Percentiles rank a stretch among this genome's conserved stretches.
These are phyloP conservation scores for Apostichopus leukothele DNA, from an alignment of 53 echinoderm and acorn worm species.

Conservation along the genomic window DNA sequence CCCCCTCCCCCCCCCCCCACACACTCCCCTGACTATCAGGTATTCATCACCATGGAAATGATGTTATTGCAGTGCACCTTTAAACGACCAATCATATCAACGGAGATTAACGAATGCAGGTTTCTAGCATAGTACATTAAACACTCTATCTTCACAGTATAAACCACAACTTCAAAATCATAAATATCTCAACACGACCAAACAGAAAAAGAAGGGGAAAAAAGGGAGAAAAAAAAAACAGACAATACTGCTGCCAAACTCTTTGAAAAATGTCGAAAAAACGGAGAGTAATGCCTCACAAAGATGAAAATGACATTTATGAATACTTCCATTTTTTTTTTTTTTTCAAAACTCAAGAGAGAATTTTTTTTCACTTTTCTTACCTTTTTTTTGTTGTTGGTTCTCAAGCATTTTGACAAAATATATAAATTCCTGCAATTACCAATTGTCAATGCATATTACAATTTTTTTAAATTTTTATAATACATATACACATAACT, in stretches of 20 bases:
- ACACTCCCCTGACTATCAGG: too few relatives aligned
- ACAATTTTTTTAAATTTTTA: neutral
- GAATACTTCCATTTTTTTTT: neutral
- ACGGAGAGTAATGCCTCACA: neutral
- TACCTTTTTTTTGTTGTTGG: neutral
- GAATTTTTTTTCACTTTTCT: neutral
- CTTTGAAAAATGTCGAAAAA: neutral
- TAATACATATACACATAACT: slow-evolving; percentile 7
- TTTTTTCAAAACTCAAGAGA: neutral
- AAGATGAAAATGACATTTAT: neutral
- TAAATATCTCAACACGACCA: neutral
- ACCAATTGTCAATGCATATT: slow-evolving; percentile 2
- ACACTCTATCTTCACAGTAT: neutral
- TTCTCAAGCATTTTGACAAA: neutral
- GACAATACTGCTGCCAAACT: slow-evolving; percentile 6
- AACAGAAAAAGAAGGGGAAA: neutral
- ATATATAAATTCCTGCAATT: slow-evolving; percentile 2
- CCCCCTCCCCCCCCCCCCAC: too few relatives aligned
- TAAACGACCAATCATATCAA: neutral
- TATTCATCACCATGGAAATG: too few relatives aligned
- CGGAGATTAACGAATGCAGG: neutral
- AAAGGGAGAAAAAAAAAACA: neutral
- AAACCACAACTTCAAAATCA: neutral
- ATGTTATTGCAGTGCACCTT: neutral
- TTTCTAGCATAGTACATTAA: neutral